phyloP scores from a whole-genome alignment of 1,140 invertebrate species.

The Drosophila ercepeae region DNA sequence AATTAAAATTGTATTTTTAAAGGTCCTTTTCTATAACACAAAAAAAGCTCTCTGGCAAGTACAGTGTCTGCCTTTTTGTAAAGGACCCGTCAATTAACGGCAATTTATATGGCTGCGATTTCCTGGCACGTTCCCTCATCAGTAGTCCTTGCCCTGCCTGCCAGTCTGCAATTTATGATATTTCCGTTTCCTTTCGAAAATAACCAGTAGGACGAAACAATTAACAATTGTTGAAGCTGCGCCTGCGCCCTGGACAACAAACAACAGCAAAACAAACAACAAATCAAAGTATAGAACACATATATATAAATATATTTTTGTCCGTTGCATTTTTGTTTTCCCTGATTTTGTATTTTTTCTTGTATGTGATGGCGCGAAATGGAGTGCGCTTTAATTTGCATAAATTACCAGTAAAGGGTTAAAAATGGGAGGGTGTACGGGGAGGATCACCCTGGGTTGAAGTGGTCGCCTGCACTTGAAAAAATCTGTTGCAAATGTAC shows the following conservation, averaged over 20 bases:
- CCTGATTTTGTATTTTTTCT: constrained; percentile 1
- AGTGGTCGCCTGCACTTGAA: constrained; percentile 67
- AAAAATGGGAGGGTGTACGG: constrained; percentile 36
- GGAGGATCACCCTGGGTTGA: constrained; percentile 53
- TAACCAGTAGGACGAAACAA: constrained; percentile 64
- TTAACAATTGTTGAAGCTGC: constrained; percentile 77
- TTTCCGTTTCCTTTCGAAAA: constrained; percentile 49
- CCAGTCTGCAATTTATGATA: constrained; percentile 21
- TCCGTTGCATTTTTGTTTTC: constrained; percentile 30
- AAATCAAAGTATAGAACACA: constrained; percentile 40
- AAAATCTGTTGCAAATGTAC: constrained; percentile 69
- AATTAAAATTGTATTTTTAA: not conserved
- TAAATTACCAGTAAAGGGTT: constrained; percentile 68
- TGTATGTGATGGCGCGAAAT: constrained; percentile 71
- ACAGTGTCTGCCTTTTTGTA: constrained; percentile 24
- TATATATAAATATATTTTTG: constrained; percentile 16
- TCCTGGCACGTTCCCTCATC: constrained; percentile 34
- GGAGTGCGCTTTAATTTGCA: constrained; percentile 80
- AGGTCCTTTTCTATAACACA: not conserved
- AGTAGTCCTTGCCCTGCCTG: constrained; percentile 22
- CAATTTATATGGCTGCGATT: constrained; percentile 70
- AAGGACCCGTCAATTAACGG: constrained; percentile 70
- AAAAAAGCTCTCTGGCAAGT: not conserved
- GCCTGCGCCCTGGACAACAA: constrained; percentile 69
- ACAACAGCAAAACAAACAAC: constrained; percentile 77